These are phyloP conservation scores for Gavialis gangeticus DNA, from an alignment of 2,113 vertebrate species.

Conservation along the genomic window DNA sequence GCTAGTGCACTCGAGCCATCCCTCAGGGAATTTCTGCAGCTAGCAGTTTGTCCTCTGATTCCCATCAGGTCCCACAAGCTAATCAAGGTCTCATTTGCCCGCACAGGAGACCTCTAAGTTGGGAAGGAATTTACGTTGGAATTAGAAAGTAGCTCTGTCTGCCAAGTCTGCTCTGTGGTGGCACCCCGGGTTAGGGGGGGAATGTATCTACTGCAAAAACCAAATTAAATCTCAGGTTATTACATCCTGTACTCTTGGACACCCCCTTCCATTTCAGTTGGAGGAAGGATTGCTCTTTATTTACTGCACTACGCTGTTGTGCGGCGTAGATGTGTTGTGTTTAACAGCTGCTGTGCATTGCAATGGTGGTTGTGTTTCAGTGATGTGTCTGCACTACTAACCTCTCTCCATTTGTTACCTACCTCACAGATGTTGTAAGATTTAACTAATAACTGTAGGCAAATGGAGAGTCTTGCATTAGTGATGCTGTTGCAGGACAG, in stretches of 20 bases:
- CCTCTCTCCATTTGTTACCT: rapidly evolving
- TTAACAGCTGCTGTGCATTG: rapidly evolving
- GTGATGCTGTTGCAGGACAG: background rate
- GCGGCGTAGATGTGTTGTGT: rapidly evolving
- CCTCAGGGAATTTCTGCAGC: background rate
- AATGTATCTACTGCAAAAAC: background rate
- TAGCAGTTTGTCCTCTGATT: background rate
- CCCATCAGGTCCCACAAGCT: background rate
- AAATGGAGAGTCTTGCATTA: background rate
- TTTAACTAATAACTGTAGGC: background rate
- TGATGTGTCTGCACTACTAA: background rate
- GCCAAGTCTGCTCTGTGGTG: background rate
- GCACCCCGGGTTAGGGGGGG: background rate
- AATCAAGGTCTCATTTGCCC: background rate
- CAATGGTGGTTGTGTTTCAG: background rate
- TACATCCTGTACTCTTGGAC: background rate
- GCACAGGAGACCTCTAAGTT: background rate
- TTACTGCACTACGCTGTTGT: rapidly evolving
- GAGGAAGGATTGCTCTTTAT: rapidly evolving
- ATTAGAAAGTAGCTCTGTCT: background rate
- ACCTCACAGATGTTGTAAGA: background rate
- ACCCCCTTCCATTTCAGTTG: background rate
- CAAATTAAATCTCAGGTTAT: background rate
- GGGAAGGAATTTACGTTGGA: background rate
- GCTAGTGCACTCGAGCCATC: rapidly evolving